Evolutionary conservation across 1,140 invertebrate genomes (phyloP), one percentile per base, ranked within the genome.

Genomic region (Carposina sasakii): DNA sequence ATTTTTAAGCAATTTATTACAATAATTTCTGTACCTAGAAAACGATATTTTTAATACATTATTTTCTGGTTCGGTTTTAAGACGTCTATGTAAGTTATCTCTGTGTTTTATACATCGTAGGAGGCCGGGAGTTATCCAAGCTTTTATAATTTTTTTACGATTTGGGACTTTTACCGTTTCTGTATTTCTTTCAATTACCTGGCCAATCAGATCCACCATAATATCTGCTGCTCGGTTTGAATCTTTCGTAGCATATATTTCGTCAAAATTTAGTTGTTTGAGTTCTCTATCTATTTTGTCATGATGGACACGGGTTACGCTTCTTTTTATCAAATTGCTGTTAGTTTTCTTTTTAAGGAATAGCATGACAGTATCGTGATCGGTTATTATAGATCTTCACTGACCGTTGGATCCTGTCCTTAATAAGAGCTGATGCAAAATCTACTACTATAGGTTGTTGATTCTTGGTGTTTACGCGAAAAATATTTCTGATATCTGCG

Each of bases 81-180:
- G 3, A 24, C 26, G 23, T n/a, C 16, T 6, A 8, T 43, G 40
- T 4, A 43, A 10, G 23, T 43, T 43, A 17, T 54, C 40, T 28
- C 52, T 24, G 22, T 43, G 24, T 10, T 20, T 10, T 1, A 54
- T 48, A 37, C 52, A 54, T 2, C 45, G 44, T 5, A 54, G 19
- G 3, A 54, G 24, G 16, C 43, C 52, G 24, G n/a, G 40, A 17
- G 49, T 52, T 8, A 52, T 37, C 49, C 49, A 37, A 1, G 19
- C 16, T 17, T 44, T 44, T 3, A 36, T 13, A 3, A 20, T 44
- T 37, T 15, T 31, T 42, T 50, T 50, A 16, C 48, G 26, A 23
- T 39, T 42, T 1, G 48, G 48, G 3, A 31, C 2, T 24, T 42
- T 42, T 10, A 33, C n/a, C 13, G 15, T 43, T 24, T 42, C 15